A percentile compares a stretch with the other conserved stretches of the same genome.
These are phyloP conservation scores for Sternotherus odoratus DNA, from an alignment of 2,797 vertebrate genomes.

Conservation along the genomic window DNA sequence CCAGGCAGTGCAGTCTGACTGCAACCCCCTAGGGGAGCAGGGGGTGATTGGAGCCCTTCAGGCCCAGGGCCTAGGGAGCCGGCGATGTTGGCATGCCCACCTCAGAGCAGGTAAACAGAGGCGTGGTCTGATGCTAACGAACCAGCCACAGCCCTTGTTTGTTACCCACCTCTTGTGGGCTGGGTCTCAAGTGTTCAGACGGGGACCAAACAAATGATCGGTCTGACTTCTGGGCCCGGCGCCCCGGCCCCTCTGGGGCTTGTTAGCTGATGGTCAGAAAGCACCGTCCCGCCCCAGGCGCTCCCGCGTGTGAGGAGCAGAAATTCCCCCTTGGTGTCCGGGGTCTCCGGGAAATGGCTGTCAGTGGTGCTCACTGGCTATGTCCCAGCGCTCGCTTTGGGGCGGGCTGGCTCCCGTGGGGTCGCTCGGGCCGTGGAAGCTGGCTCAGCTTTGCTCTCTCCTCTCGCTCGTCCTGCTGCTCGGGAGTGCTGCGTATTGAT, in stretches of 20 bases:
- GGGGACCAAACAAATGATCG: background rate
- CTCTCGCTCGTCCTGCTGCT: too few relatives aligned
- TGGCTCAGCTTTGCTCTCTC: too few relatives aligned
- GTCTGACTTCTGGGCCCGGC: background rate
- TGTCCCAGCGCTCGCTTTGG: background rate
- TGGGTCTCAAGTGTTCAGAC: too few relatives aligned
- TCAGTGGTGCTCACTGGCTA: background rate
- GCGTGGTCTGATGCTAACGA: background rate
- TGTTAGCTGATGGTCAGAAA: background rate
- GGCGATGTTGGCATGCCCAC: background rate
- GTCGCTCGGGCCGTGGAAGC: too few relatives aligned
- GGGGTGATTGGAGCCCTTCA: too few relatives aligned
- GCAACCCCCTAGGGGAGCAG: too few relatives aligned
- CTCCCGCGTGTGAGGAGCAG: background rate
- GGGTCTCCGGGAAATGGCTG: too few relatives aligned
- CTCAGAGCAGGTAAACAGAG: background rate
- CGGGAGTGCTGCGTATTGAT: too few relatives aligned
- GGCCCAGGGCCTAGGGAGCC: background rate
- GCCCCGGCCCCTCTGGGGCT: background rate
- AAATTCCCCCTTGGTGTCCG: background rate
- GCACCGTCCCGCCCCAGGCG: background rate
- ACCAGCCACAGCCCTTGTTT: background rate
- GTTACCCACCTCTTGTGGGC: background rate
- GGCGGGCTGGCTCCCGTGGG: too few relatives aligned
- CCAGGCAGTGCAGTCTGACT: too few relatives aligned